Base-by-base conservation (phyloP, 2,888 invertebrate genomes). In the Belgica antarctica region DNA sequence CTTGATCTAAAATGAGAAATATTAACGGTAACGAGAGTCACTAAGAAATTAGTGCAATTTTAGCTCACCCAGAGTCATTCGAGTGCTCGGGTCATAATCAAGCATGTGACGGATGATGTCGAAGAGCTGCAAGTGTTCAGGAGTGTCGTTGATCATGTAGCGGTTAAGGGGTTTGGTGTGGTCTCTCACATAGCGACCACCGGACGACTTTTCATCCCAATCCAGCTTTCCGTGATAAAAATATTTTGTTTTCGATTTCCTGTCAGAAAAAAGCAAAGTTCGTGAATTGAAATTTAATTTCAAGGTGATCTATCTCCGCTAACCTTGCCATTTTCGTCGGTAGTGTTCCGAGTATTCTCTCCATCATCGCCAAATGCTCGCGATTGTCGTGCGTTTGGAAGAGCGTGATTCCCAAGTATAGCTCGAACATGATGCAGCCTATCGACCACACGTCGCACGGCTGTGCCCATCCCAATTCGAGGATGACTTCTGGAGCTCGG, bases 341-440 rank as follows among this genome's bases (percentile, higher is more conserved):
- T 79, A 99, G 89, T 75, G 94, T 89, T 72, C 99, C 98, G 72
- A 99, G 85, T 76, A 99, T 98, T 76, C 97, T 85, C 82, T 99
- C 97, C 99, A 99, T 99, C 98, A 99, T 99, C 74, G 99, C 99
- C 78, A 99, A 86, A 84, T 99, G 99, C 80, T 99, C 99, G 74
- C 96, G 88, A 83, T 99, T 99, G 83, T 99, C 98, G 82, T 99
- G 99, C 41, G 99, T 99, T 87, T 99, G 96, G 86, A 99, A 99
- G 74, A 99, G 86, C 72, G 98, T 98, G 78, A 95, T 94, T 75
- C 98, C 98, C 78, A 96, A 87, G 83, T 98, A 97, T 76, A 99
- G 83, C 84, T 99, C 99, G 82, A 99, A 99, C 81, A 99, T 88
- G 76, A 99, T 99, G 82, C 99, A 99, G 73, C 80, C 80, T 66